Conservation (phyloP, 2,888 invertebrate species). For the Zaprionus bogoriensis region DNA sequence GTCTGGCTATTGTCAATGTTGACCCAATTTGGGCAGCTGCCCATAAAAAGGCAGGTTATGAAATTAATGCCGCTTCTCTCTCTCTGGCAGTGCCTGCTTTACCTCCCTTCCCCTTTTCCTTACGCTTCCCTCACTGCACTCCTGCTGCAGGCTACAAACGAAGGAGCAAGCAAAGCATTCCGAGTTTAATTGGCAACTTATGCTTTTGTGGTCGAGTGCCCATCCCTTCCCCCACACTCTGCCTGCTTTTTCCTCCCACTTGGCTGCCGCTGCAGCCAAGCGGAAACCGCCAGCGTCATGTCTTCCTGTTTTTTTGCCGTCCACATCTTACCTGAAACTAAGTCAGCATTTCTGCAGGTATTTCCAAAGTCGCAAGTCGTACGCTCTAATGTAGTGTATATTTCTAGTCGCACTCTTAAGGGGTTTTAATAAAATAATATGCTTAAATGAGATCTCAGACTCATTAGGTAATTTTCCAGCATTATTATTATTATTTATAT, state of each 20-base stretch:
- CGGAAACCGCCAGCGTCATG: constrained; percentile 37
- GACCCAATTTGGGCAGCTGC: constrained; percentile 73
- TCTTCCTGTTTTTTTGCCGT: constrained; percentile 23
- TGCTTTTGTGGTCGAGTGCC: constrained; percentile 72
- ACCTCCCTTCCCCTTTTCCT: not conserved
- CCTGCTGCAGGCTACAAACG: constrained; percentile 19
- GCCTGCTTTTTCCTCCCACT: not conserved
- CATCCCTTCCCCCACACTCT: not conserved
- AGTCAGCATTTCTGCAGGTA: constrained; percentile 40
- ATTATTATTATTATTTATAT: too few species aligned
- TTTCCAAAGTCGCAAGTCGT: not conserved
- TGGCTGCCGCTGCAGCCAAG: not conserved
- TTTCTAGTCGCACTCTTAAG: not conserved
- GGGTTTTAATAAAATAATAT: too few species aligned
- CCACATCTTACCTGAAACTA: constrained; percentile 19
- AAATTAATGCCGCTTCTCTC: constrained; percentile 74
- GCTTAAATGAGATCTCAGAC: too few species aligned
- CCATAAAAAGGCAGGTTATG: constrained; percentile 77
- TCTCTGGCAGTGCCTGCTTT: constrained; percentile 10
- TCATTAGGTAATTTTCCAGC: not conserved
- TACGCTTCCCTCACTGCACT: constrained; percentile 14
- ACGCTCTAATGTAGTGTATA: not conserved
- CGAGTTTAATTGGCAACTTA: constrained; percentile 78
- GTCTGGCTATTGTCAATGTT: constrained; percentile 71
- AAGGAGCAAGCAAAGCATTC: constrained; percentile 64